Percentiles rank a stretch among this genome's conserved stretches.
phyloP scores from a whole-genome alignment of 1,140 invertebrate species.

The Dendrolimus kikuchii region DNA sequence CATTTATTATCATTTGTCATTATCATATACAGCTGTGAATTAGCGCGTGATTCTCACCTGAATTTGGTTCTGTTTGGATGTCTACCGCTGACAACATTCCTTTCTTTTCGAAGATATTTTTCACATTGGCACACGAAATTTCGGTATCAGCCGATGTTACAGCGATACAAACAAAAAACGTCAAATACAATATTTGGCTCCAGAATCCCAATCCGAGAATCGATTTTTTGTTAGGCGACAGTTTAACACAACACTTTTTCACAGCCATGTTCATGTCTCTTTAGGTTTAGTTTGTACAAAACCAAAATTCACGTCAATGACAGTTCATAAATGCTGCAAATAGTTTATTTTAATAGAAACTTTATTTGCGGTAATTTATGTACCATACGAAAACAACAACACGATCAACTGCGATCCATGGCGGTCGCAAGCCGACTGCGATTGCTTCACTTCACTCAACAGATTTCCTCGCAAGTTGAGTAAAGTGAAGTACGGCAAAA shows the following conservation, averaged over 20 bases:
- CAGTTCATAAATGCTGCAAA: slow-evolving; percentile 40
- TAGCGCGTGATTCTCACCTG: slow-evolving; percentile 59
- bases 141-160: slow-evolving; percentile 38
- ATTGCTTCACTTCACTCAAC: not conserved
- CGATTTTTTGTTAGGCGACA: slow-evolving; percentile 69
- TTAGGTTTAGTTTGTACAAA: slow-evolving; percentile 15
- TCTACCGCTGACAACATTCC: slow-evolving; percentile 53
- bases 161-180: slow-evolving; percentile 47
- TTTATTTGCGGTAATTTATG: slow-evolving; percentile 34
- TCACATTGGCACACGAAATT: slow-evolving; percentile 54
- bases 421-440: slow-evolving; percentile 57
- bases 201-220: slow-evolving; percentile 63
- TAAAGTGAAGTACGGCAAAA: slow-evolving; percentile 14
- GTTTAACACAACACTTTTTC: slow-evolving; percentile 65
- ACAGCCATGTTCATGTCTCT: slow-evolving; percentile 49
- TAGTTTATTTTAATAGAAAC: slow-evolving; percentile 38
- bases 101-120: slow-evolving; percentile 58
- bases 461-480: no score
- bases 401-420: slow-evolving; percentile 60
- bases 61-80: slow-evolving; percentile 54
- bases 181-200: slow-evolving; percentile 59
- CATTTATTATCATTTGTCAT: slow-evolving; percentile 37
- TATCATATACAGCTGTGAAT: slow-evolving; percentile 38
- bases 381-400: slow-evolving; percentile 40
- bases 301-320: slow-evolving; percentile 28